phyloP scores from a whole-genome alignment of 2,113 vertebrate genomes.

The Xiphophorus couchianus region DNA sequence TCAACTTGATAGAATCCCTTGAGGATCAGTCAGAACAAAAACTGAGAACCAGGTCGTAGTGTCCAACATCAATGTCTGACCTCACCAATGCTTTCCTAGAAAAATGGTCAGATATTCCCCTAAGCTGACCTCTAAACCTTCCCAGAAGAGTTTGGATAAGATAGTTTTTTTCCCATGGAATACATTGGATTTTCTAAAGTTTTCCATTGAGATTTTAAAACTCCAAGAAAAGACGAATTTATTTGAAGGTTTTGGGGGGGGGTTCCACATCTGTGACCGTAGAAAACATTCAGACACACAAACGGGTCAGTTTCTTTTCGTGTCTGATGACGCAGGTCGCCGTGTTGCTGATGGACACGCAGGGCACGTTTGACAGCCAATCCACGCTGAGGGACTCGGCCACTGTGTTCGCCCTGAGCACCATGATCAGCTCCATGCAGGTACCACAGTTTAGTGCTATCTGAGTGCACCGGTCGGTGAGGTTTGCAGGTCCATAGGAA shows the following conservation, averaged over 20 bases:
- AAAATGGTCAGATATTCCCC: too few relatives aligned
- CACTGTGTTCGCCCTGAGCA: slow-evolving; percentile 97
- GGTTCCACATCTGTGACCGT: background rate
- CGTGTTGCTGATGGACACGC: slow-evolving; percentile 95
- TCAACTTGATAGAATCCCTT: too few relatives aligned
- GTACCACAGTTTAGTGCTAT: slow-evolving; percentile 63
- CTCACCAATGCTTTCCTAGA: too few relatives aligned
- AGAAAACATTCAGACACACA: background rate
- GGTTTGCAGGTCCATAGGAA: background rate
- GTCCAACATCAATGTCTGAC: too few relatives aligned
- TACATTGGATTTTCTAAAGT: too few relatives aligned
- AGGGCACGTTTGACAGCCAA: slow-evolving; percentile 98
- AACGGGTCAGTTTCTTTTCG: background rate
- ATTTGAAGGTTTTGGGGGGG: background rate
- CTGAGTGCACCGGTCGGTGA: too few relatives aligned
- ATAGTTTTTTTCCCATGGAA: background rate
- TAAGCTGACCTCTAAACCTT: too few relatives aligned
- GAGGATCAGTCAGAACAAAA: too few relatives aligned
- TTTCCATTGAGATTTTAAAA: background rate
- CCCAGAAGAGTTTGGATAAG: background rate
- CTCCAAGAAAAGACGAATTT: background rate
- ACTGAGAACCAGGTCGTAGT: too few relatives aligned
- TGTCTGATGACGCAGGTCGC: slow-evolving; percentile 83
- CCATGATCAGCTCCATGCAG: slow-evolving; percentile 99
- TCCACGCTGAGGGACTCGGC: slow-evolving; percentile 96